Conservation (phyloP, 2,113 vertebrate species). For the Passer montanus region DNA sequence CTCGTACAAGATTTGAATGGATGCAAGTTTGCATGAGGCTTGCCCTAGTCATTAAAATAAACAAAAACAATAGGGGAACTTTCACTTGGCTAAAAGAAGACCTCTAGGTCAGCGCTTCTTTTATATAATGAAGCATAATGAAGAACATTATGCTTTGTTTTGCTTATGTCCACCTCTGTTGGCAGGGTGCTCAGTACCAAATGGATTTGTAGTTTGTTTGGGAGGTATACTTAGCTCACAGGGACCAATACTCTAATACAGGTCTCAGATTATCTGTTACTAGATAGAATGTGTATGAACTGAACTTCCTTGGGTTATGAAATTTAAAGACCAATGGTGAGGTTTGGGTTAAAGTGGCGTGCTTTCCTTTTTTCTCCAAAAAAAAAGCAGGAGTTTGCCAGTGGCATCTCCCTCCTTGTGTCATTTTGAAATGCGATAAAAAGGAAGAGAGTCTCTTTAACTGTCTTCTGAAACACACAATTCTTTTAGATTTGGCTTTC, state of each 20-base stretch:
- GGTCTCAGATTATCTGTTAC: background rate
- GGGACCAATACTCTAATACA: background rate
- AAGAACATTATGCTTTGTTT: background rate
- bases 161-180: background rate
- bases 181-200: background rate
- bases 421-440: background rate
- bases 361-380: background rate
- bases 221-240: background rate
- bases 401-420: background rate
- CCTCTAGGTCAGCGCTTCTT: background rate
- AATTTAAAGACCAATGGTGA: background rate
- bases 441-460: background rate
- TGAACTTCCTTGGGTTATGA: background rate
- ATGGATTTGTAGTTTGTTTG: background rate
- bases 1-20: background rate
- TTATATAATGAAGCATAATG: background rate
- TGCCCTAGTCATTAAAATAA: background rate
- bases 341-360: background rate
- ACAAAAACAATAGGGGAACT: background rate
- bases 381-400: background rate
- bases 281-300: background rate
- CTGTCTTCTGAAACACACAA: background rate
- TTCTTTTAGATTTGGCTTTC: background rate
- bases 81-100: background rate
- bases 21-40: background rate